Evolutionary conservation across 2,888 invertebrate species (phyloP).

Genomic region (Agrilus cyanescens): DNA sequence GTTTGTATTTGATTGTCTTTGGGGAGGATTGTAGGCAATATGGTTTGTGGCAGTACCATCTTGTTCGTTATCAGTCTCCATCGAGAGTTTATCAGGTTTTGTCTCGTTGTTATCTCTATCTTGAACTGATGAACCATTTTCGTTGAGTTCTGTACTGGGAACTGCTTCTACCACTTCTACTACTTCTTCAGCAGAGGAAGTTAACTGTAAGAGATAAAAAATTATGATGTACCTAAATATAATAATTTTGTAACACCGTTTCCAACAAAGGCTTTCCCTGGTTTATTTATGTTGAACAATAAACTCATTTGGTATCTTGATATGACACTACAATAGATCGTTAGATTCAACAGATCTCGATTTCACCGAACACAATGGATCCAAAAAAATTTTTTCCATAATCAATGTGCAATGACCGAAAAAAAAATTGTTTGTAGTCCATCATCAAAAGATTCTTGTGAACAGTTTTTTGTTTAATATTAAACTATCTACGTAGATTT

Average conservation of each 20-base stretch:
- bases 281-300: no score
- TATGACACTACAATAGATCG: no score
- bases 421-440: no score
- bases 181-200: slow-evolving; percentile 35
- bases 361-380: no score
- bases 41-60: slow-evolving; percentile 39
- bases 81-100: slow-evolving; percentile 56
- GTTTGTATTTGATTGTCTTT: slow-evolving; percentile 33
- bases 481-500: no score
- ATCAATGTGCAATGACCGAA: no score
- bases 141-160: slow-evolving; percentile 41
- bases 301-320: no score
- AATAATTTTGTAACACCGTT: background rate
- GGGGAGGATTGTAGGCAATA: slow-evolving; percentile 35
- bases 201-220: slow-evolving; percentile 29
- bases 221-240: background rate
- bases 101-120: slow-evolving; percentile 51
- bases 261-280: background rate
- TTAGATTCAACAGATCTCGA: no score
- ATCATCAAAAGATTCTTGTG: no score
- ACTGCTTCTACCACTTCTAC: slow-evolving; percentile 54
- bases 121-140: slow-evolving; percentile 32
- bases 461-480: no score
- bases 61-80: slow-evolving; percentile 55
- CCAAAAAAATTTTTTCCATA: no score